Conservation (phyloP, 1,140 invertebrate species). For the Coelopa frigida region DNA sequence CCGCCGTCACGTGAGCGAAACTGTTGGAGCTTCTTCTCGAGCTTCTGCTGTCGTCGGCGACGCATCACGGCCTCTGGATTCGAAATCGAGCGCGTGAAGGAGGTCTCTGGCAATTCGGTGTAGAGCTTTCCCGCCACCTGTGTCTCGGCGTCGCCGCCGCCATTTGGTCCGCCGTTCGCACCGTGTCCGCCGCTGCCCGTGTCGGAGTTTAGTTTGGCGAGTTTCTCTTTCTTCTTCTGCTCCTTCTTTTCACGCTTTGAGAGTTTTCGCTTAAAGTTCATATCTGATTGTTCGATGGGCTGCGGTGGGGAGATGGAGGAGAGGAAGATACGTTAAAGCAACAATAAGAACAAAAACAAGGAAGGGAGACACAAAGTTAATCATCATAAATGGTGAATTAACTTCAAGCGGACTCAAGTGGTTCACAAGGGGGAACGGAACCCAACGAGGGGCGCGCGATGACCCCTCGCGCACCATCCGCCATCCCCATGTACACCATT, state of each 20-base stretch:
- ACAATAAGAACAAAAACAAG: background rate
- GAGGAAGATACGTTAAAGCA: background rate
- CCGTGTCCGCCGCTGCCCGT: conserved; percentile 45
- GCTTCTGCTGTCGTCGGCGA: conserved; percentile 89
- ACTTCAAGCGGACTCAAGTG: too few species aligned
- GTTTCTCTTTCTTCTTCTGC: conserved; percentile 93
- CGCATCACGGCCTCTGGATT: conserved; percentile 99
- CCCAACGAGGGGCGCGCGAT: too few species aligned
- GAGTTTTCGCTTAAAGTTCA: conserved; percentile 72
- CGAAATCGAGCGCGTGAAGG: conserved; percentile 96
- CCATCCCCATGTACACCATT: too few species aligned
- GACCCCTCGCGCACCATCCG: too few species aligned
- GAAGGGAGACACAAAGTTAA: background rate
- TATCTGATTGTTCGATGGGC: conserved; percentile 45
- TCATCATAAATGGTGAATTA: background rate
- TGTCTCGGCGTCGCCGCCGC: conserved; percentile 65
- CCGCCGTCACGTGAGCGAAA: conserved; percentile 90
- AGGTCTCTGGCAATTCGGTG: conserved; percentile 93
- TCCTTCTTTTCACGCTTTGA: conserved; percentile 99
- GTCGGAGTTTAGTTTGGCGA: conserved; percentile 74
- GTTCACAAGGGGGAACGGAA: too few species aligned
- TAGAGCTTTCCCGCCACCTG: conserved; percentile 89
- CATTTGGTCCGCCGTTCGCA: conserved; percentile 47
- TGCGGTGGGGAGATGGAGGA: conserved; percentile 3
- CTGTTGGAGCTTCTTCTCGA: conserved; percentile 94